A percentile compares a stretch with the other conserved stretches of the same genome.
Evolutionary conservation across 2,888 invertebrate species (phyloP).

Genomic region (Chloroclysta siterata): DNA sequence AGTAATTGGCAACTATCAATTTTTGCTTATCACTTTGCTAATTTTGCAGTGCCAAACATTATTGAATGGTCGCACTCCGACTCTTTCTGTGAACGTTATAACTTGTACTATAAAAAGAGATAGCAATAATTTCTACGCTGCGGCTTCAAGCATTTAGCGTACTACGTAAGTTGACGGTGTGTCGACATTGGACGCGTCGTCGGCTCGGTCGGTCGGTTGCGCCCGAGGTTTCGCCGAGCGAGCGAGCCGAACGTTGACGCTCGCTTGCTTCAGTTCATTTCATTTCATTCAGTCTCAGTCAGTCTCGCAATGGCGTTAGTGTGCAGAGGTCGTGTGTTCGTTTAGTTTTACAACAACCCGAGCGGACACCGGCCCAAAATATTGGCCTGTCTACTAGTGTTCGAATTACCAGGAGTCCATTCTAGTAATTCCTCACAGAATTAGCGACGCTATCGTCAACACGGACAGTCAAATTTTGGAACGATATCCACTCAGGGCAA

Average conservation of each 20-base stretch:
- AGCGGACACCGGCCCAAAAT: slow-evolving; percentile 86
- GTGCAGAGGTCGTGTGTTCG: slow-evolving; percentile 77
- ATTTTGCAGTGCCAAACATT: slow-evolving; percentile 66
- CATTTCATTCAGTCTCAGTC: slow-evolving; percentile 43
- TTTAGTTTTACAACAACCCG: slow-evolving; percentile 79
- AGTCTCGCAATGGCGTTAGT: slow-evolving; percentile 85
- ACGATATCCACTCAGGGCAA: slow-evolving; percentile 85
- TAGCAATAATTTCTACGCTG: slow-evolving; percentile 44
- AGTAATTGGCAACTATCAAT: too few relatives aligned
- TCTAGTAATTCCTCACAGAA: slow-evolving; percentile 76
- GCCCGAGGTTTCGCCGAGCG: slow-evolving; percentile 70
- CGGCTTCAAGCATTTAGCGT: slow-evolving; percentile 67
- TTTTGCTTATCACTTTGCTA: slow-evolving; percentile 30
- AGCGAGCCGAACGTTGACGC: not conserved
- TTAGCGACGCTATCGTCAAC: slow-evolving; percentile 68
- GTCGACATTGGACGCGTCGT: slow-evolving; percentile 80
- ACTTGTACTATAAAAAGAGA: slow-evolving; percentile 62
- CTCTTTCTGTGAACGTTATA: slow-evolving; percentile 50
- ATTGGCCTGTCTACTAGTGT: slow-evolving; percentile 83
- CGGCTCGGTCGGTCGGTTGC: slow-evolving; percentile 53
- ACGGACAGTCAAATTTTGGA: slow-evolving; percentile 85
- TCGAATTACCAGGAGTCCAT: slow-evolving; percentile 76
- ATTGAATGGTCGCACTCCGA: slow-evolving; percentile 76
- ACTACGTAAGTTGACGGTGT: slow-evolving; percentile 84
- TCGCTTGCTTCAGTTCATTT: not conserved